A percentile compares a stretch with the other conserved stretches of the same genome.
Conservation (phyloP, 2,113 vertebrate genomes). For the Aspidoscelis tigris region DNA sequence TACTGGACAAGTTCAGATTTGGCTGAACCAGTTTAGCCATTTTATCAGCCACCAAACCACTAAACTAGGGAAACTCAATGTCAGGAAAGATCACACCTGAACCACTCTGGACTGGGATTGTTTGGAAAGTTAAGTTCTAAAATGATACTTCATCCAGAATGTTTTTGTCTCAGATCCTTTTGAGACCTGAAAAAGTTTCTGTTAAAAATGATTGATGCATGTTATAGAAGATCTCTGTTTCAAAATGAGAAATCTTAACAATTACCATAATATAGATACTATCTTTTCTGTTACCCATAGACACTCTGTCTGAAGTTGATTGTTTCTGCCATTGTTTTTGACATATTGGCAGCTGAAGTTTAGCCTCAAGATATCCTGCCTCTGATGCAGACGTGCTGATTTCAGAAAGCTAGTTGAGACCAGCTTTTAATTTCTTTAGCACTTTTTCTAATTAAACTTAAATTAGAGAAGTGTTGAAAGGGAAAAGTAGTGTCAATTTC, state of each 20-base stretch:
- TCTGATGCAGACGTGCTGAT: accelerated
- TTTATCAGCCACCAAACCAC: too few species aligned
- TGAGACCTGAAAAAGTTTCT: not conserved
- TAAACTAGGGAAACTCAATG: too few species aligned
- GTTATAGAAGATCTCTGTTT: not conserved
- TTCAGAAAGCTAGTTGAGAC: conserved; percentile 42
- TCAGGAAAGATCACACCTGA: too few species aligned
- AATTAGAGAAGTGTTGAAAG: too few species aligned
- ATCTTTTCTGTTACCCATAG: accelerated
- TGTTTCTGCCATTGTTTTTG: not conserved
- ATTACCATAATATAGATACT: accelerated
- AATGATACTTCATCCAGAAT: not conserved
- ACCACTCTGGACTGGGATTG: too few species aligned
- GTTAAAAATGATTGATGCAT: not conserved
- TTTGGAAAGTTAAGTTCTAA: not conserved
- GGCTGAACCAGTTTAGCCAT: too few species aligned
- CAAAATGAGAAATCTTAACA: not conserved
- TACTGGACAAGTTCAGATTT: too few species aligned
- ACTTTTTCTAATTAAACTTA: not conserved
- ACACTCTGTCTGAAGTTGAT: conserved; percentile 38
- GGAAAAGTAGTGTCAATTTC: too few species aligned
- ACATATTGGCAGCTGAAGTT: conserved; percentile 7
- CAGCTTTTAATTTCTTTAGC: conserved; percentile 32
- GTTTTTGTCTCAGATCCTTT: not conserved
- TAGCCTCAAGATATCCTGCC: conserved; percentile 6